phyloP scores from a whole-genome alignment of 2,797 vertebrate species.

The Sciurus vulgaris region DNA sequence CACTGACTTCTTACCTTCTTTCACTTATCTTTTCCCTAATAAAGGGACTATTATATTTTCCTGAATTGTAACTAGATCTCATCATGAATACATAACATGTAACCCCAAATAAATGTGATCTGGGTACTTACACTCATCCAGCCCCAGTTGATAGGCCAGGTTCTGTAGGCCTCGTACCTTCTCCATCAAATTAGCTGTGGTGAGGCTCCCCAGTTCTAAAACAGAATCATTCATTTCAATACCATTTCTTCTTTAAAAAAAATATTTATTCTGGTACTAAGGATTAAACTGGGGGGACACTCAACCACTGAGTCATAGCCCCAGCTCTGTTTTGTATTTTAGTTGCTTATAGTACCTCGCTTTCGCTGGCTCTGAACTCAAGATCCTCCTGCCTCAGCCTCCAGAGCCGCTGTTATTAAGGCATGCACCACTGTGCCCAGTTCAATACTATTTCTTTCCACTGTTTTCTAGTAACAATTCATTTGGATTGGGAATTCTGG shows the following conservation, averaged over 20 bases:
- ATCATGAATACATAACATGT: background rate
- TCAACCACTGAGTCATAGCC: too few relatives aligned
- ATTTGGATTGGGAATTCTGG: background rate
- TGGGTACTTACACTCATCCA: slow-evolving; percentile 97
- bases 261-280: too few relatives aligned
- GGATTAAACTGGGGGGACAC: too few relatives aligned
- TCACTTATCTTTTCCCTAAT: slow-evolving; percentile 16
- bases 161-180: slow-evolving; percentile 99
- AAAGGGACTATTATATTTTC: slow-evolving; percentile 44
- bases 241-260: background rate
- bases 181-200: slow-evolving; percentile 99
- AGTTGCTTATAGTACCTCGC: too few relatives aligned
- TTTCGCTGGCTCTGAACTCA: too few relatives aligned
- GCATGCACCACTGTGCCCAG: too few relatives aligned
- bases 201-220: slow-evolving; percentile 97
- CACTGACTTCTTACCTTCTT: slow-evolving; percentile 53
- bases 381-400: too few relatives aligned
- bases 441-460: slow-evolving; percentile 67
- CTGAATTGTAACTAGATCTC: slow-evolving; percentile 23
- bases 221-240: slow-evolving; percentile 78
- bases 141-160: slow-evolving; percentile 97
- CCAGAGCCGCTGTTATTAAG: too few relatives aligned
- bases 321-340: too few relatives aligned
- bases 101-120: slow-evolving; percentile 55
- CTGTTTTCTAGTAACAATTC: slow-evolving; percentile 23